These are phyloP conservation scores for Thecophora atra DNA, from an alignment of 2,888 invertebrate species.

Conservation along the genomic window DNA sequence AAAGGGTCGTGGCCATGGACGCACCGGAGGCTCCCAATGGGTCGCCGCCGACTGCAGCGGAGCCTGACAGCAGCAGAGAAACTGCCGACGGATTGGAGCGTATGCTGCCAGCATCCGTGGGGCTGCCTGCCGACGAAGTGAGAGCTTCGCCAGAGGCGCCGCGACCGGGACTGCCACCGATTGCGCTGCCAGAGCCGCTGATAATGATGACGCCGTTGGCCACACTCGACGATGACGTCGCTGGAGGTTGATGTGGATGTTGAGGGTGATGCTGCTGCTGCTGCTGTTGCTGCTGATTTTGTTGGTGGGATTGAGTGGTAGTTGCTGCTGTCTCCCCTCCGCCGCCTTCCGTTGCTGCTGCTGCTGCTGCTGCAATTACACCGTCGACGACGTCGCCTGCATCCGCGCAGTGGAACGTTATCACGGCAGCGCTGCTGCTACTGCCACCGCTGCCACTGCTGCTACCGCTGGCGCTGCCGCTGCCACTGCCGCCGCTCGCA, in stretches of 20 bases:
- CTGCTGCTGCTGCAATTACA: constrained; percentile 28
- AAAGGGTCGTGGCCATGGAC: constrained; percentile 51
- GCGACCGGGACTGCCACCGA: constrained; percentile 48
- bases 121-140: constrained; percentile 62
- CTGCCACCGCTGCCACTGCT: constrained; percentile 58
- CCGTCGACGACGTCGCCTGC: constrained; percentile 49
- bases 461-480: constrained; percentile 57
- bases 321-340: constrained; percentile 24
- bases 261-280: constrained; percentile 40
- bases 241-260: constrained; percentile 44
- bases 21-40: not conserved
- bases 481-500: constrained; percentile 59
- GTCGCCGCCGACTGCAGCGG: constrained; percentile 51
- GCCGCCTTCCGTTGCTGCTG: constrained; percentile 30
- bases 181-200: constrained; percentile 27
- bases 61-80: constrained; percentile 58
- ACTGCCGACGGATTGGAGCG: constrained; percentile 64
- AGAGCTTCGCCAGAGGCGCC: constrained; percentile 53
- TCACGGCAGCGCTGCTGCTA: constrained; percentile 56
- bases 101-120: constrained; percentile 63
- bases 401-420: constrained; percentile 60
- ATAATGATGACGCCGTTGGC: constrained; percentile 38
- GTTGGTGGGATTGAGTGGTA: constrained; percentile 13
- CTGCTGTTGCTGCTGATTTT: constrained; percentile 28
- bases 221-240: constrained; percentile 41